phyloP scores from a whole-genome alignment of 1,140 invertebrate genomes.

The Holotrichia oblita region DNA sequence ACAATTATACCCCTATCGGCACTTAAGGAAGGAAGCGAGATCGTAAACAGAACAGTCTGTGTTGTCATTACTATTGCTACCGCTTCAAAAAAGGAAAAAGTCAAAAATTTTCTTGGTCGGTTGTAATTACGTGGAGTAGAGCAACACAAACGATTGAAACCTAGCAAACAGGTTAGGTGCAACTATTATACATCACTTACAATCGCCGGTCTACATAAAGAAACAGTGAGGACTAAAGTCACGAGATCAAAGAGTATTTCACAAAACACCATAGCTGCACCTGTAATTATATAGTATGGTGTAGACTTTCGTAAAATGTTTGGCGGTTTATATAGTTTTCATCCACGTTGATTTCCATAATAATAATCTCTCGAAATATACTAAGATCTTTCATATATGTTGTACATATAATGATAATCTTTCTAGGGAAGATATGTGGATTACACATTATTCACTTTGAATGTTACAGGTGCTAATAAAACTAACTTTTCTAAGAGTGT shows the following conservation, averaged over 20 bases:
- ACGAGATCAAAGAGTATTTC: neutral
- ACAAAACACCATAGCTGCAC: neutral
- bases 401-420: too few species aligned
- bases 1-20: conserved; percentile 24
- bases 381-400: too few species aligned
- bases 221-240: conserved; percentile 1
- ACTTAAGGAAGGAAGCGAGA: neutral
- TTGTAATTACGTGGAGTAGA: neutral
- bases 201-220: neutral
- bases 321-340: too few species aligned
- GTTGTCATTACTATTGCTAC: neutral
- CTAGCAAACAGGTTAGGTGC: conserved; percentile 10
- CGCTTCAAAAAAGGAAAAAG: neutral
- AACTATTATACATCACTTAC: neutral
- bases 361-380: too few species aligned
- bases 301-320: too few species aligned
- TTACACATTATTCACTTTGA: too few species aligned
- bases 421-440: too few species aligned
- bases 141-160: neutral
- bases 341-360: too few species aligned
- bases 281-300: too few species aligned
- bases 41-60: neutral
- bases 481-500: too few species aligned
- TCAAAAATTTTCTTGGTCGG: neutral
- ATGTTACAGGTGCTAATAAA: too few species aligned